Evolutionary conservation across 2,797 vertebrate genomes (phyloP), one percentile per base, ranked within the genome.

Genomic region (Linurgus olivaceus): DNA sequence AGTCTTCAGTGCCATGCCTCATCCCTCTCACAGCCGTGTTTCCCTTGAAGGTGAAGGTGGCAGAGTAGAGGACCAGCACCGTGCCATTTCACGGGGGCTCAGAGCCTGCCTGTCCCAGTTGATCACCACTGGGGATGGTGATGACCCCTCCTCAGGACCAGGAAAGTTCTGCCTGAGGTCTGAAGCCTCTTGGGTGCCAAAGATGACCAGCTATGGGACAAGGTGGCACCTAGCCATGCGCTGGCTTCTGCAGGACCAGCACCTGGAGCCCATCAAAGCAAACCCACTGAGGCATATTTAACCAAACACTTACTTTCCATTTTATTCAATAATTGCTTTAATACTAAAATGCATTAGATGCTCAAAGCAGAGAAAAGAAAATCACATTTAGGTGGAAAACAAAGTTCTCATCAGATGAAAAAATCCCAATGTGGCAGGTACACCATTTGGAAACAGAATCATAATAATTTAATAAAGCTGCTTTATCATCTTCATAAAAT

Each of bases 391-490:
- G 96, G 96, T 96, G 96, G 94, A 94, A 98, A 98, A 98, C 96
- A 96, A 97, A 98, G 93, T 98, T 97, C 94, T 97, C 97, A 97
- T 96, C 96, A 91, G 94, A 96, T 97, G 95, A 96, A 97, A 97
- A 97, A 97, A 97, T 68, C n/a, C 89, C 96, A 94, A 59, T 82
- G 94, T 97, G 96, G 97, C 96, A 97, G 94, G 89, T 98, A 98
- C 95, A 98, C 97, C 95, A 97, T 98, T 97, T 98, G 97, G 95
- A 98, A 98, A 98, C 96, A 96, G 96, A 98, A 97, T 93, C 35
- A 94, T 98, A 98, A 98, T 98, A 98, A 98, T 98, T 98, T 98
- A 98, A 98, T 98, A 98, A 98, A 98, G 98, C 97, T 98, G 97
- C 94, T 98, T 98, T 97, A 98, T 98, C 97, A 98, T 98, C 90